phyloP scores from a whole-genome alignment of 2,888 invertebrate species.

The Rapana venosa region DNA sequence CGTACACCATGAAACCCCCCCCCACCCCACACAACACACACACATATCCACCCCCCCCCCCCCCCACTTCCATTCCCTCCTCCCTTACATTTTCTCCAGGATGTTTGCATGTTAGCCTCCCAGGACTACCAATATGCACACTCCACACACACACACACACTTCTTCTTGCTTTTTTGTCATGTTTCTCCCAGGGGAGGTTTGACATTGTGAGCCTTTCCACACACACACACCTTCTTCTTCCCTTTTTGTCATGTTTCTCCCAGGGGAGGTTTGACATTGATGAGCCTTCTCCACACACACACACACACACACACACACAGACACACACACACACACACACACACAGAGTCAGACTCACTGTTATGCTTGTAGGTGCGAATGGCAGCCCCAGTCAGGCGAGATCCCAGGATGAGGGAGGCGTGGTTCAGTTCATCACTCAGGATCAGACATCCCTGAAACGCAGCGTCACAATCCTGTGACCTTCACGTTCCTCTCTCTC shows the following conservation, averaged over 20 bases:
- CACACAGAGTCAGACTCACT: conserved; percentile 65
- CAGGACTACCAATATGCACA: background rate
- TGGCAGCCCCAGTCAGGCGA: conserved; percentile 89
- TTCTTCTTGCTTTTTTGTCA: background rate
- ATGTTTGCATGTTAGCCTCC: too few species aligned
- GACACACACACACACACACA: background rate
- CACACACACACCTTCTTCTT: too few species aligned
- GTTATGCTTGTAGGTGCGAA: conserved; percentile 88
- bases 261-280: too few species aligned
- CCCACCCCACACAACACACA: background rate
- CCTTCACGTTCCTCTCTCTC: too few species aligned
- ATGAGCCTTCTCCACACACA: conserved; percentile 1
- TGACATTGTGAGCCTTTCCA: too few species aligned
- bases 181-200: background rate
- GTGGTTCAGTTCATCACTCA: conserved; percentile 98
- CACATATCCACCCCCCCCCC: background rate
- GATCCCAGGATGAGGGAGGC: conserved; percentile 96
- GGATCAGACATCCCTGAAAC: conserved; percentile 87
- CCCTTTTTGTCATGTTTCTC: too few species aligned
- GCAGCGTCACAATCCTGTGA: background rate
- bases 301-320: background rate
- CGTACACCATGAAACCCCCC: background rate
- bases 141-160: background rate
- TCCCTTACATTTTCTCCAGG: too few species aligned
- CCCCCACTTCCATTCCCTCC: too few species aligned